Conservation (phyloP, 2,113 vertebrate species). For the Limnothrissa miodon region DNA sequence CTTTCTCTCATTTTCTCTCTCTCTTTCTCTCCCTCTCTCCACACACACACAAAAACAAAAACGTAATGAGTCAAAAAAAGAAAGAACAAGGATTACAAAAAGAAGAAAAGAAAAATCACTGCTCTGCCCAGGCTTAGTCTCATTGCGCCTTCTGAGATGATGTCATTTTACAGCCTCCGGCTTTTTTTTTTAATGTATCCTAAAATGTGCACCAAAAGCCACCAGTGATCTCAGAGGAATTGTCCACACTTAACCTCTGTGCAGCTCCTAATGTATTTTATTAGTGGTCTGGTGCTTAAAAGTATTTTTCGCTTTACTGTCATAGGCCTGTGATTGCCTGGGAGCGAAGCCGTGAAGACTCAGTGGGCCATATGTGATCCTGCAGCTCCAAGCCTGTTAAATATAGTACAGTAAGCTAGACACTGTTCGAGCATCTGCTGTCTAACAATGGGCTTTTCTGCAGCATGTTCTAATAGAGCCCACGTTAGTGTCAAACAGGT, state of each 20-base stretch:
- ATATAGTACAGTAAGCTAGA: slow-evolving; percentile 50
- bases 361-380: slow-evolving; percentile 41
- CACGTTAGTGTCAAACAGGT: slow-evolving; percentile 41
- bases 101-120: slow-evolving; percentile 21
- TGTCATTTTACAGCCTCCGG: slow-evolving; percentile 54
- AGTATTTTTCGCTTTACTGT: slow-evolving; percentile 47
- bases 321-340: slow-evolving; percentile 38
- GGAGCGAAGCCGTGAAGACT: slow-evolving; percentile 47
- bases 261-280: slow-evolving; percentile 55
- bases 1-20: too few species aligned
- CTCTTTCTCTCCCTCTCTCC: too few species aligned
- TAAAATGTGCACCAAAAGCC: slow-evolving; percentile 48
- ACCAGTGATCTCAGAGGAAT: slow-evolving; percentile 57
- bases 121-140: slow-evolving; percentile 26
- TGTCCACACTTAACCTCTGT: slow-evolving; percentile 57
- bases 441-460: slow-evolving; percentile 33
- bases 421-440: slow-evolving; percentile 40
- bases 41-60: background rate
- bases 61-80: background rate
- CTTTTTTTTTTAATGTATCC: slow-evolving; percentile 42
- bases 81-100: background rate
- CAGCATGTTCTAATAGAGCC: slow-evolving; percentile 31
- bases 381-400: slow-evolving; percentile 37
- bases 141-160: slow-evolving; percentile 37
- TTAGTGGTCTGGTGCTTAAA: slow-evolving; percentile 47